A percentile compares a stretch with the other conserved stretches of the same genome.
Evolutionary conservation across 2,888 invertebrate genomes (phyloP).

Genomic region (Chaetogeoica ovagalla): DNA sequence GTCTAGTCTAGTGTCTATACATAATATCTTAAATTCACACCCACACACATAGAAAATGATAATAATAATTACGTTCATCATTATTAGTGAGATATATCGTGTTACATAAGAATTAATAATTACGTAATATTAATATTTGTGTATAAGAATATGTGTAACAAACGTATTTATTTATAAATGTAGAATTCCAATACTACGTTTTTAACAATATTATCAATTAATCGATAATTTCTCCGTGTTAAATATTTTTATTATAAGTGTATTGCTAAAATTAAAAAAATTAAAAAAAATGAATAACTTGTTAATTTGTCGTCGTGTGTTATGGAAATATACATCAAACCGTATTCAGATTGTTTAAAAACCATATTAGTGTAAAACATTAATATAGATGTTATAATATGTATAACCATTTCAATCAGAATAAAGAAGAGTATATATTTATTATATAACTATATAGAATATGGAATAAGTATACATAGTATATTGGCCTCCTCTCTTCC

Average conservation of each 20-base stretch:
- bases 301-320: too few species aligned
- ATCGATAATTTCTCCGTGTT: background rate
- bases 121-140: background rate
- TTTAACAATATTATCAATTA: background rate
- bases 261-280: background rate
- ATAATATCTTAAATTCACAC: slow-evolving; percentile 4
- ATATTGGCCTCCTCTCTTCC: background rate
- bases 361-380: too few species aligned
- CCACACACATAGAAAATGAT: background rate
- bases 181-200: background rate
- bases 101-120: slow-evolving; percentile 13
- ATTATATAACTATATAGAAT: too few species aligned
- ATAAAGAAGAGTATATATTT: too few species aligned
- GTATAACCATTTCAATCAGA: too few species aligned
- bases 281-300: too few species aligned
- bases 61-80: slow-evolving; percentile 10
- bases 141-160: too few species aligned
- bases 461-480: background rate
- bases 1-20: slow-evolving; percentile 42
- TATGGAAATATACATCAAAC: too few species aligned
- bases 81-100: slow-evolving; percentile 37
- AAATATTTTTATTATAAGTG: background rate
- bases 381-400: too few species aligned
- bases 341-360: too few species aligned
- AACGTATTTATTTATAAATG: background rate